Base-by-base conservation (phyloP, 2,113 vertebrate species). In the Halichoeres trimaculatus region DNA sequence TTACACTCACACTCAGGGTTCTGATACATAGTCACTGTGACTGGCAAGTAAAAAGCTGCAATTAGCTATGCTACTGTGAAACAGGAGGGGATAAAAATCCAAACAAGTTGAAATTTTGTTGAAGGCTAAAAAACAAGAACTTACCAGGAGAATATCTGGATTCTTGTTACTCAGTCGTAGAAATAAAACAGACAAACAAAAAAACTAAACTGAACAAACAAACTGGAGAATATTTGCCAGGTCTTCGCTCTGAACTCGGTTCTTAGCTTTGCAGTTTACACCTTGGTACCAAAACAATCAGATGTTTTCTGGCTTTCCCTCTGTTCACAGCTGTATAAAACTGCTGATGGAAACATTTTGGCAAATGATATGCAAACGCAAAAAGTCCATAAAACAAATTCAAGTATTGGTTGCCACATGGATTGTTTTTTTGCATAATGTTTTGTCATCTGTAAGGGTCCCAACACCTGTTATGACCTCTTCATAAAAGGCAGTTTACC, bases 301-400 rank as follows among this genome's bases (percentile, higher is more conserved):
- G 6, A 30, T 51, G 74, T 34, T 69, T 51, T 63, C 40, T 47
- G 11, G 19, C 0, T 0, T 19, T 50, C 23, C 53, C 45, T 57
- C 51, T 52, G 45, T 51, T 38, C 7, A 47, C 20, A 13, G 45
- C 20, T 45, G 22, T 52, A 65, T 53, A 59, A 51, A 57, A 36
- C 51, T 10, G 30, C 43, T 53, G 20, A 54, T 72, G 26, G 48
- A 50, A 48, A 55, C 40, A 19, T 14, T 68, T 68, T 57, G 43
- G 34, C 16, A 74, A 80, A 69, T 80, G 4, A 74, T 22, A 74
- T 70, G 65, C 53, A 70, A 74, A 74, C 54, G 30, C 53, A 30
- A 3, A 50, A 40, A 59, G 54, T 41, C 36, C 55, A 17, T 35
- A 1, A 22, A 5, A 35, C 60, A 1, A 26, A 61, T 26, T 38